phyloP scores from a whole-genome alignment of 2,888 invertebrate species.

The Rapana venosa region DNA sequence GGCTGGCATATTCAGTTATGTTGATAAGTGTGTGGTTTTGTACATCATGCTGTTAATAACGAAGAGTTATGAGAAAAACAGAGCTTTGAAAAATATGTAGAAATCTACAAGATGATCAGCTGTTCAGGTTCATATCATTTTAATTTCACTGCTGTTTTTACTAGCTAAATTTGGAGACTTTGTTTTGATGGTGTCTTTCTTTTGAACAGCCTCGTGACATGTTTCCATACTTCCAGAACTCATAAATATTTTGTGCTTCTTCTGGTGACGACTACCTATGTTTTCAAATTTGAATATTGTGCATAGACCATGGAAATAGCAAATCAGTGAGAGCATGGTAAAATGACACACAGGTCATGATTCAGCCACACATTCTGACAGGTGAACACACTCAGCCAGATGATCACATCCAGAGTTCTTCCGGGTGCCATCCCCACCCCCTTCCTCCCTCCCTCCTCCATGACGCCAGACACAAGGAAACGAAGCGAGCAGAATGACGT shows the following conservation, averaged over 20 bases:
- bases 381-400: slow-evolving; percentile 63
- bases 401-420: slow-evolving; percentile 67
- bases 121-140: no score
- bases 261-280: not conserved
- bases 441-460: not conserved
- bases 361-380: not conserved
- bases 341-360: not conserved
- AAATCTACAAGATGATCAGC: no score
- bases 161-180: not conserved
- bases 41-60: no score
- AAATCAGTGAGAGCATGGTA: not conserved
- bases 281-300: not conserved
- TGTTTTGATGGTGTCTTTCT: not conserved
- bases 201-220: not conserved
- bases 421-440: slow-evolving; percentile 64
- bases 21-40: no score
- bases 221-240: not conserved
- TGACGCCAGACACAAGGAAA: not conserved
- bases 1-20: no score
- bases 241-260: not conserved
- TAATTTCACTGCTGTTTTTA: no score
- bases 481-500: slow-evolving; percentile 16
- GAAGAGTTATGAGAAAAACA: no score
- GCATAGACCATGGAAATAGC: not conserved
- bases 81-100: no score